Base-by-base conservation (phyloP, 2,113 vertebrate species). In the Emydocephalus ijimae region DNA sequence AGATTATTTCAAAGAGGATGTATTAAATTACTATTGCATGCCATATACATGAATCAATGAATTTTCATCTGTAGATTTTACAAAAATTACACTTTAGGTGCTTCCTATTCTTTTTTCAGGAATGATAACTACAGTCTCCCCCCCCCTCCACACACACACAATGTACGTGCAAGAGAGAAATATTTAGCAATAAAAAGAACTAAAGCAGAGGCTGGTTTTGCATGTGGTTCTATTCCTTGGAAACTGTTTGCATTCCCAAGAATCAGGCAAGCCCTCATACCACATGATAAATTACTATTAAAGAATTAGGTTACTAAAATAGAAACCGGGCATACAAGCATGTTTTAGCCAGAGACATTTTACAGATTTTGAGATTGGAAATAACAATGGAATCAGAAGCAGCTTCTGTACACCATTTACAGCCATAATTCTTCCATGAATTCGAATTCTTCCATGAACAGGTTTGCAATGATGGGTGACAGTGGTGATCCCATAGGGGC, bases 241-340 rank as follows among this genome's bases (percentile, higher is more conserved):
- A 96, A 96, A 61, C 90, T 94, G 89, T 91, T 20, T 95, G 90
- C 90, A 95, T 95, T 95, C 95, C 93, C 95, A 92, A 56, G 90
- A 94, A 97, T 96, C 96, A 95, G 94, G 56, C 89, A 92, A 96
- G 94, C 94, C 93, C 93, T 95, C 91, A 91, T 89, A 90, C 92
- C 96, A 97, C 96, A 96, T 96, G 97, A 96, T 95, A 96, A 95
- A 96, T 93, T 96, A 95, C 93, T 95, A 95, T 97, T 95, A 96
- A 96, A 96, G 93, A 43, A 94, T 95, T 94, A 96, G 95, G 97
- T 96, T 97, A 97, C 96, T 97, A 96, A 96, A 96, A 96, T 92
- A 95, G 93, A 96, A 97, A 95, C 93, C 90, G 9, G 94, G 94
- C 92, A 96, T 94, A 96, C 92, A 94, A 94, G 90, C 88, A 93